Base-by-base conservation (phyloP, 2,888 invertebrate genomes). In the Ophion ventricosus region DNA sequence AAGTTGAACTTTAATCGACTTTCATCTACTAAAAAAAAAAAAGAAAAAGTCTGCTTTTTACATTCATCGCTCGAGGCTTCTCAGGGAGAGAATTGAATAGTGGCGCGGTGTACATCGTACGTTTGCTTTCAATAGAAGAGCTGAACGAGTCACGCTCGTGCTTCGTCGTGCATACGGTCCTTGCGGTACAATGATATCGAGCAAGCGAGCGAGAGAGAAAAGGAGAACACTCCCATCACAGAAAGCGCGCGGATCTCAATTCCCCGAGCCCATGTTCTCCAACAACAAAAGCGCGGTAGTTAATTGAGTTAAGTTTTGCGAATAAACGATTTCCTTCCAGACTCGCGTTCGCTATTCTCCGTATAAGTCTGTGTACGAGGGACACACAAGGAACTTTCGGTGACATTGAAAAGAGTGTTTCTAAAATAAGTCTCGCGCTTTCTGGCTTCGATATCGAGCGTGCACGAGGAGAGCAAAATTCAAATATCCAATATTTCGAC, bases 141-240 rank as follows among this genome's bases (percentile, higher is more conserved):
- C 35, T 84, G 87, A 87, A 75, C 74, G 57, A 76, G 87, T 85
- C 85, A 82, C 87, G 88, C 86, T 89, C 88, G 75, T 81, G 77
- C 35, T 25, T 17, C 14, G 57, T 75, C 72, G 70, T 69, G 57
- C 69, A 69, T 43, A 72, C 11, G 23, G 17, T 29, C 29, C 35
- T 77, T 20, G 43, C 69, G 66, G 29, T 63, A 79, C 56, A 77
- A 78, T 77, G 83, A 84, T 81, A 86, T 80, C 82, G 67, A 85
- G 84, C 17, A 14, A 59, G 54, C 59, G 59, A 74, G 78, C 73
- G 56, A 56, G 59, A 56, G 59, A 76, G 69, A 11, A n/a, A 35
- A 43, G n/a, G n/a, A n/a, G n/a, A 73, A 76, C 80, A 75, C 79
- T 74, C 73, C 74, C 57, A 75, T 74, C 78, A 63, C 29, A 56